Evolutionary conservation across 2,113 vertebrate species (phyloP), one percentile per base, ranked within the genome.

Genomic region (Colaptes auratus): DNA sequence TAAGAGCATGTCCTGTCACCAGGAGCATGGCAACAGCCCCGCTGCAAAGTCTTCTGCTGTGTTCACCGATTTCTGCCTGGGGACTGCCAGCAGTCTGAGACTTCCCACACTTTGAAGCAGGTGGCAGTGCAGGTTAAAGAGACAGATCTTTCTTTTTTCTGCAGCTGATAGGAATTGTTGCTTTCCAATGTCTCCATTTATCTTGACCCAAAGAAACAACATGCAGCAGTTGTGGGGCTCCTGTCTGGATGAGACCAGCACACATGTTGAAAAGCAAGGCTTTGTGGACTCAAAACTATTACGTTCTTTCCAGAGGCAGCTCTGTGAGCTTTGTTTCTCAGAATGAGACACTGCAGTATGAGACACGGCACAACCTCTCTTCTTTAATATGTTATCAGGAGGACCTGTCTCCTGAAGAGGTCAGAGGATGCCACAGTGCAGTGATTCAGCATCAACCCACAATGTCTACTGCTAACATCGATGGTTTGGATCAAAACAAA

Each of bases 121-220:
- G 91, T 96, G 95, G 96, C 95, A 96, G 91, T 96, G 92, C 90
- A 90, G 95, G 94, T 95, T 96, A 94, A 80, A 96, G 75, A 95
- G 96, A 96, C 66, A 82, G 9, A 66, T 66, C 55, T 89, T 89
- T 83, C 15, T 42, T 89, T 89, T 92, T 93, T 82, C 75, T 65
- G 56, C 63, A 88, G 73, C 92, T 88, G 70, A 65, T 24, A 90
- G 76, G 79, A 93, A 92, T 31, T 13, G 14, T 56, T 1, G 8
- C 42, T 91, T 91, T 85, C 53, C 77, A 50, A 11, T 75, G 71
- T 87, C 76, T 65, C 60, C 30, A 55, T 88, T 77, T 86, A 69
- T 79, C 76, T 69, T 59, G 72, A 92, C 31, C 61, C 48, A 82
- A 67, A 20, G 48, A 74, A 91, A 78, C 39, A 90, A 75, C 35